phyloP scores from a whole-genome alignment of 2,797 vertebrate genomes.

The Sparus aurata region DNA sequence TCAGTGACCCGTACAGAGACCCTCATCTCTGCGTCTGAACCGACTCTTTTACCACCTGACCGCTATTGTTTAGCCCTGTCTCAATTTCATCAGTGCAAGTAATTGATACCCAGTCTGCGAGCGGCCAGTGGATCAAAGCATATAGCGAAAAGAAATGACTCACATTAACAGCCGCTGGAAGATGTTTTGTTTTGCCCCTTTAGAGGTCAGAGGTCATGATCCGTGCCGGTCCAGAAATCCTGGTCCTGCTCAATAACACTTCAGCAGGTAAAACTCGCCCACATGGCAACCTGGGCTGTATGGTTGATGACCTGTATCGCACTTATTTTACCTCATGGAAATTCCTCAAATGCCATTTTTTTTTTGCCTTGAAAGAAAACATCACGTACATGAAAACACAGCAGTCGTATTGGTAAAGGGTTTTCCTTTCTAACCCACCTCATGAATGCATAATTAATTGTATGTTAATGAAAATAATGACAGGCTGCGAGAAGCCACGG shows the following conservation, averaged over 20 bases:
- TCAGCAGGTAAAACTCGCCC: neutral
- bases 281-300: neutral
- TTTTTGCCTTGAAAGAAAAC: neutral
- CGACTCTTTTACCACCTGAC: slow-evolving; percentile 25
- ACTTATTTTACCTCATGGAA: neutral
- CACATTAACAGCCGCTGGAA: neutral
- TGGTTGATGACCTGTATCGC: neutral
- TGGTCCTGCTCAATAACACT: neutral
- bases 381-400: neutral
- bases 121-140: slow-evolving; percentile 10
- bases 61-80: slow-evolving; percentile 43
- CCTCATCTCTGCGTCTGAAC: slow-evolving; percentile 28
- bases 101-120: slow-evolving; percentile 46
- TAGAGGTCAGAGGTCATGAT: slow-evolving; percentile 13
- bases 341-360: neutral
- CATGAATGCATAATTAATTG: slow-evolving; percentile 36
- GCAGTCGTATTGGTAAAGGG: slow-evolving; percentile 1
- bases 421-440: neutral
- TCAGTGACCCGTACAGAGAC: slow-evolving; percentile 35
- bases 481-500: neutral
- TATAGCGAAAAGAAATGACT: slow-evolving; percentile 30
- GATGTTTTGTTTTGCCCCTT: neutral
- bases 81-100: slow-evolving; percentile 57
- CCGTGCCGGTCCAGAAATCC: neutral
- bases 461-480: slow-evolving; percentile 41